These are phyloP conservation scores for Apomyelois bistriatella DNA, from an alignment of 2,888 invertebrate genomes.

Conservation along the genomic window DNA sequence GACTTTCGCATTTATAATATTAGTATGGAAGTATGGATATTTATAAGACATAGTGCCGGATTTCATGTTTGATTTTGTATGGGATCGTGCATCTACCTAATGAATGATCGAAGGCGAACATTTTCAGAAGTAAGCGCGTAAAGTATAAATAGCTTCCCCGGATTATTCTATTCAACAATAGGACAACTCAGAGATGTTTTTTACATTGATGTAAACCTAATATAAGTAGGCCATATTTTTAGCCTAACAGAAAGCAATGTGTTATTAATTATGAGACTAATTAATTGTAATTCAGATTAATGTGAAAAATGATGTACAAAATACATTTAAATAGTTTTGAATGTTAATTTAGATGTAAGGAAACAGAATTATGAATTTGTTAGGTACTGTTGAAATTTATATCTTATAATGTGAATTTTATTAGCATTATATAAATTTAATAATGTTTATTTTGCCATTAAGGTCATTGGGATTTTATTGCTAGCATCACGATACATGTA, in stretches of 20 bases:
- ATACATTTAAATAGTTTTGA: constrained; percentile 32
- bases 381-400: constrained; percentile 27
- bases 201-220: too few relatives aligned
- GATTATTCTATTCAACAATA: too few relatives aligned
- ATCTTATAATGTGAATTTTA: constrained; percentile 17
- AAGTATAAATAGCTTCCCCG: too few relatives aligned
- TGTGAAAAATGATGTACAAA: constrained; percentile 50
- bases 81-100: too few relatives aligned
- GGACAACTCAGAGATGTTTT: too few relatives aligned
- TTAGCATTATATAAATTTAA: constrained; percentile 23
- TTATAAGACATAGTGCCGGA: too few relatives aligned
- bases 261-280: constrained; percentile 1
- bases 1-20: too few relatives aligned
- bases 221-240: not conserved
- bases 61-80: too few relatives aligned
- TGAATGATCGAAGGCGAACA: too few relatives aligned
- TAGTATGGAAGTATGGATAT: too few relatives aligned
- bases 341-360: constrained; percentile 49
- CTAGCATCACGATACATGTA: constrained; percentile 39
- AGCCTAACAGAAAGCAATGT: not conserved
- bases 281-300: constrained; percentile 3
- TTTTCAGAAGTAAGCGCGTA: too few relatives aligned
- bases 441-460: constrained; percentile 56
- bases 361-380: constrained; percentile 51
- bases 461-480: constrained; percentile 53